Conservation (phyloP, 2,888 invertebrate genomes). For the Trichogramma evanescens region DNA sequence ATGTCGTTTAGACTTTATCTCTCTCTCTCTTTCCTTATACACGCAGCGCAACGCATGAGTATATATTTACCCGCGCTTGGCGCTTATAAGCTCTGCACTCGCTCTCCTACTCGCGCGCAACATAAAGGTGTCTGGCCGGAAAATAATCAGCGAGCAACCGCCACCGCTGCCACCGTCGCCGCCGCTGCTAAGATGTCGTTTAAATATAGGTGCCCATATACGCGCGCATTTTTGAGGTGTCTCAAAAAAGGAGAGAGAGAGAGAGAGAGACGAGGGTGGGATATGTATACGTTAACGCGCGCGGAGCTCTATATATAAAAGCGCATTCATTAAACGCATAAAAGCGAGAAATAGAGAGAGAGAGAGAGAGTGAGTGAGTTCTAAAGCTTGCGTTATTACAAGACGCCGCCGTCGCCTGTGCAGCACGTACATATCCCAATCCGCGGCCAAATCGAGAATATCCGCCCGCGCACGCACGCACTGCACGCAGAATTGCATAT, state of each 20-base stretch:
- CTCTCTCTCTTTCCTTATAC: background rate
- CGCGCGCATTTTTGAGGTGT: background rate
- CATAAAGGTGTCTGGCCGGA: too few relatives aligned
- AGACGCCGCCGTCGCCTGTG: slow-evolving; percentile 33
- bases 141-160: too few relatives aligned
- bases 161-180: too few relatives aligned
- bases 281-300: too few relatives aligned
- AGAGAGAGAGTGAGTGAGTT: too few relatives aligned
- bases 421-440: slow-evolving; percentile 55
- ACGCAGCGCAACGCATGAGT: background rate
- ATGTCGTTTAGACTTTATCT: too few relatives aligned
- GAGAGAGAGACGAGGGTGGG: background rate
- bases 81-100: background rate
- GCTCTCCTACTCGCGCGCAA: background rate
- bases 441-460: slow-evolving; percentile 62
- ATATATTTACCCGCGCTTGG: slow-evolving; percentile 2
- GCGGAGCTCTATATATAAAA: too few relatives aligned
- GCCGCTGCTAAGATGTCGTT: background rate
- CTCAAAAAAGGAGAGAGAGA: background rate
- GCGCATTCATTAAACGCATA: too few relatives aligned
- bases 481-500: too few relatives aligned
- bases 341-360: too few relatives aligned
- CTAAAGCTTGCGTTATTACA: slow-evolving; percentile 35
- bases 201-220: slow-evolving; percentile 1
- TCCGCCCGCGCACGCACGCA: slow-evolving; percentile 44